phyloP scores from a whole-genome alignment of 2,888 invertebrate genomes.

The Coleophora deauratella region DNA sequence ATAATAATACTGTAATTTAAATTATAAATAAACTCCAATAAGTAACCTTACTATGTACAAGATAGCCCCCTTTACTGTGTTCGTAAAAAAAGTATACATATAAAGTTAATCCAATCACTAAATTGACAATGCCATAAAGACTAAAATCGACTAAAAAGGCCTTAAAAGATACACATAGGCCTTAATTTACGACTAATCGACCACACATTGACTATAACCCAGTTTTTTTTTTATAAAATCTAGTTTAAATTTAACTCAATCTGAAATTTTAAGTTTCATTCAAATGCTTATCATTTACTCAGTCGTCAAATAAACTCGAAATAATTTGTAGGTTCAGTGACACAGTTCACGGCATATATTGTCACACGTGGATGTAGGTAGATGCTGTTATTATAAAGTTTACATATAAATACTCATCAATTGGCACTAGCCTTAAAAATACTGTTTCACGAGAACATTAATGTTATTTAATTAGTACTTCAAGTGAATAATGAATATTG shows the following conservation, averaged over 20 bases:
- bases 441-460: slow-evolving; percentile 14
- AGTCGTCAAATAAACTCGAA: slow-evolving; percentile 19
- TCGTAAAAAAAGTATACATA: not conserved
- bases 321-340: not conserved
- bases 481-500: slow-evolving; percentile 11
- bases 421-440: slow-evolving; percentile 29
- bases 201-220: slow-evolving; percentile 28
- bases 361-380: not conserved
- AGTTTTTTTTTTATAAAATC: slow-evolving; percentile 21
- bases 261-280: slow-evolving; percentile 24
- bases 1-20: slow-evolving; percentile 67
- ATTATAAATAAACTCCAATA: slow-evolving; percentile 35
- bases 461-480: slow-evolving; percentile 1
- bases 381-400: too few relatives aligned
- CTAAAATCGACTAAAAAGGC: slow-evolving; percentile 19
- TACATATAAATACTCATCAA: not conserved
- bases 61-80: not conserved
- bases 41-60: not conserved
- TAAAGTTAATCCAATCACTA: not conserved
- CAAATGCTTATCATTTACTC: slow-evolving; percentile 25
- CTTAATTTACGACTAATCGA: slow-evolving; percentile 13
- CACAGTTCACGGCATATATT: not conserved
- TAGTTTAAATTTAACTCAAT: slow-evolving; percentile 18
- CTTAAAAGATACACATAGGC: slow-evolving; percentile 13
- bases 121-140: slow-evolving; percentile 7